Evolutionary conservation across 2,113 vertebrate genomes (phyloP).

Genomic region (Chlamydotis undulata): DNA sequence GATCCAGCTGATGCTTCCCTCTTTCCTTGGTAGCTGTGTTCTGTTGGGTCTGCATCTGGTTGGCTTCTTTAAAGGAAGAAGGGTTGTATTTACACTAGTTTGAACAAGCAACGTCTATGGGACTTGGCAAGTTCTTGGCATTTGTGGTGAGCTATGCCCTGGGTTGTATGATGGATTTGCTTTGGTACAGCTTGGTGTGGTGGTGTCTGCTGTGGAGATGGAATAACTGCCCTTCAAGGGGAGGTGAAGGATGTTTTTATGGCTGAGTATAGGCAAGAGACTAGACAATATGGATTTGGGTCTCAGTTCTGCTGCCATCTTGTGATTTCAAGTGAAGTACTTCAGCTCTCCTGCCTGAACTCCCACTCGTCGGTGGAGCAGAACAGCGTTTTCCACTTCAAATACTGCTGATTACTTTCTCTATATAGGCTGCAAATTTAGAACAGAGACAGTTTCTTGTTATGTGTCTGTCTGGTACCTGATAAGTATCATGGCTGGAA

Average conservation of each 20-base stretch:
- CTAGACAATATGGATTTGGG: neutral
- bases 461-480: neutral
- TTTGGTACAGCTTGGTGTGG: neutral
- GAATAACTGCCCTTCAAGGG: neutral
- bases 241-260: neutral
- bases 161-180: neutral
- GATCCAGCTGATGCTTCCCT: neutral
- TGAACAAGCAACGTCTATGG: neutral
- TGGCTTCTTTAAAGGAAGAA: neutral
- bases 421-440: neutral
- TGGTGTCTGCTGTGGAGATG: neutral
- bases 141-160: neutral
- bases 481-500: neutral
- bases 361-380: neutral
- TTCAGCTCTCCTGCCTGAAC: neutral
- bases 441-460: neutral
- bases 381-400: neutral
- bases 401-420: neutral
- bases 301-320: neutral
- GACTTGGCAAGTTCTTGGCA: neutral
- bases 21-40: neutral
- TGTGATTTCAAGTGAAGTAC: neutral
- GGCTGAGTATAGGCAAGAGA: neutral
- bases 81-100: neutral
- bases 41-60: rapidly evolving